phyloP scores from a whole-genome alignment of 1,140 invertebrate species.

The Macrobrachium nipponense region DNA sequence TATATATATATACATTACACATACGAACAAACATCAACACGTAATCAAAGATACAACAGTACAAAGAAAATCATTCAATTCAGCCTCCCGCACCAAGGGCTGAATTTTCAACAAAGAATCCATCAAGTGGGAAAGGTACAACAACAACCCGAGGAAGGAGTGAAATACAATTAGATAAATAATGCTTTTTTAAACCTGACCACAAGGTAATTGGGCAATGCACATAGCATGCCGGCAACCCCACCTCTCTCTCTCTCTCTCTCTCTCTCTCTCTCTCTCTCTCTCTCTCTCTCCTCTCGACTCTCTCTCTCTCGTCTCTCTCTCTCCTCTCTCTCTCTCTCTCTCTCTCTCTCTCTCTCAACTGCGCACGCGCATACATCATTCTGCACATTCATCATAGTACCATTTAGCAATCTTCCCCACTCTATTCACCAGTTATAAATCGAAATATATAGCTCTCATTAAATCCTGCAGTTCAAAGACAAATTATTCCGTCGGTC shows the following conservation, averaged over 20 bases:
- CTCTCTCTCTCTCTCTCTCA: slow-evolving; percentile 19
- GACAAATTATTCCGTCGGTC: too few species aligned
- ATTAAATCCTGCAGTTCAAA: too few species aligned
- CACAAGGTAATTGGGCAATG: neutral
- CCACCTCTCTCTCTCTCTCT: slow-evolving; percentile 7
- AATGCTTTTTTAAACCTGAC: neutral
- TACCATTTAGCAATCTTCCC: too few species aligned
- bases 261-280: slow-evolving; percentile 18
- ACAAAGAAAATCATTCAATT: neutral
- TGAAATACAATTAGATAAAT: neutral
- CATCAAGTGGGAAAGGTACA: too few species aligned
- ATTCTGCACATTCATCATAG: too few species aligned
- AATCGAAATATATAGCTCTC: too few species aligned
- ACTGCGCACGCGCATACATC: too few species aligned
- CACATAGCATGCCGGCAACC: neutral
- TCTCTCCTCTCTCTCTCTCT: slow-evolving; percentile 7
- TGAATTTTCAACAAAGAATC: neutral
- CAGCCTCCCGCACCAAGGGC: neutral
- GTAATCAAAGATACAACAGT: neutral
- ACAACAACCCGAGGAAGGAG: neutral
- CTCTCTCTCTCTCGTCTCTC: slow-evolving; percentile 19
- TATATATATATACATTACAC: slow-evolving; percentile 28
- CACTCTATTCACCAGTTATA: too few species aligned
- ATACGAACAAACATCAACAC: slow-evolving; percentile 5
- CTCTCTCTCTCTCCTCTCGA: slow-evolving; percentile 12